Percentiles rank a stretch among this genome's conserved stretches.
Conservation (phyloP, 2,113 vertebrate genomes). For the Penelope pileata region DNA sequence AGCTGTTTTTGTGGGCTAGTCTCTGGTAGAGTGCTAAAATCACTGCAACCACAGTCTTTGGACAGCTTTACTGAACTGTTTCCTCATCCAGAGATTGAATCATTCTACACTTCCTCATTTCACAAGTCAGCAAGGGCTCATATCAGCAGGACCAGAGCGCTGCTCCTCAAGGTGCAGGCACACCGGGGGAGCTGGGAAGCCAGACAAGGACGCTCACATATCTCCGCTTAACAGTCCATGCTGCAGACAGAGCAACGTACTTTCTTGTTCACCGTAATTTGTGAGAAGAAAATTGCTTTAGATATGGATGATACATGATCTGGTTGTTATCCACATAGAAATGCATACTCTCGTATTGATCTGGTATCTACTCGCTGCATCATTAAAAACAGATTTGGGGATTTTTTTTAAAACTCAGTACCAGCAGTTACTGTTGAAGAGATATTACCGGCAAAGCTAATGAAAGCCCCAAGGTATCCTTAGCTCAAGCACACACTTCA, state of each 20-base stretch:
- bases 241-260: not conserved
- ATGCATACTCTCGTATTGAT: not conserved
- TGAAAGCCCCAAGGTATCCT: not conserved
- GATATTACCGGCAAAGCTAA: not conserved
- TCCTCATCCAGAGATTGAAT: not conserved
- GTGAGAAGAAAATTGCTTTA: not conserved
- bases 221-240: not conserved
- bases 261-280: not conserved
- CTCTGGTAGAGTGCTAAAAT: not conserved
- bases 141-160: not conserved
- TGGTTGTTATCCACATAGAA: not conserved
- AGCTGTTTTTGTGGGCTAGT: not conserved
- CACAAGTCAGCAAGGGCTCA: not conserved
- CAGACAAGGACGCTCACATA: not conserved
- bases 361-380: not conserved
- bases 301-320: not conserved
- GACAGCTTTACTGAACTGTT: not conserved
- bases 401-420: not conserved
- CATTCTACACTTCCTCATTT: not conserved
- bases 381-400: not conserved
- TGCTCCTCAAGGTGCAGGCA: not conserved
- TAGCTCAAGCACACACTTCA: not conserved
- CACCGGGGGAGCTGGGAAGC: not conserved
- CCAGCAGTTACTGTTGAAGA: not conserved
- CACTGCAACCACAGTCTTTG: not conserved